Evolutionary conservation across 1,140 invertebrate species (phyloP).

Genomic region (Drosophila melanica): DNA sequence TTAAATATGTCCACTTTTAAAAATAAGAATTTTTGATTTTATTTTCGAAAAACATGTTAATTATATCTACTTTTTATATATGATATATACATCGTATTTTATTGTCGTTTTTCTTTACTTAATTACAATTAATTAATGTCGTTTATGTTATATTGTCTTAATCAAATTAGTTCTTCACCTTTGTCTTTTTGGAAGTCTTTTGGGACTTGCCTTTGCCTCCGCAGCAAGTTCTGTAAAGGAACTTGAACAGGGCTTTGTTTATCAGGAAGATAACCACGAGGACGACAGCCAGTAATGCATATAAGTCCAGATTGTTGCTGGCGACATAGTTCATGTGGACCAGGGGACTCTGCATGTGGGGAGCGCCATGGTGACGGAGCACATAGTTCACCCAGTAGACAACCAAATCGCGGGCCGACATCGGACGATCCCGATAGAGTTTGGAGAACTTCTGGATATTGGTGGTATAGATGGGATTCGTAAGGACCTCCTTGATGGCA

Average conservation of each 20-base stretch:
- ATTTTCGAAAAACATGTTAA: too few species aligned
- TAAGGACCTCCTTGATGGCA: constrained; percentile 60
- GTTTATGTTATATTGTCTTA: constrained; percentile 10
- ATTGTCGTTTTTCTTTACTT: constrained; percentile 1
- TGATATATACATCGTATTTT: constrained; percentile 13
- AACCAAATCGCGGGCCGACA: constrained; percentile 61
- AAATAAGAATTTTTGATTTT: too few species aligned
- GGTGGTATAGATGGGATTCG: constrained; percentile 61
- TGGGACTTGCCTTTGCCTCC: constrained; percentile 39
- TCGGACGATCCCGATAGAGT: constrained; percentile 77
- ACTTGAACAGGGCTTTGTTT: constrained; percentile 54
- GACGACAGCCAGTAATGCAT: constrained; percentile 25
- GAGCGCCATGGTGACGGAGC: constrained; percentile 84
- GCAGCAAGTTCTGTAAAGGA: constrained; percentile 49
- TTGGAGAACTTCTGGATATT: constrained; percentile 67
- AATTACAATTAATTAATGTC: not conserved
- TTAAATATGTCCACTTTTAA: too few species aligned
- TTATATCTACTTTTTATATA: not conserved
- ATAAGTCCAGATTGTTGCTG: constrained; percentile 63
- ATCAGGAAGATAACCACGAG: constrained; percentile 43
- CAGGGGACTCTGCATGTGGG: constrained; percentile 83
- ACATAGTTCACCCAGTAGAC: constrained; percentile 82
- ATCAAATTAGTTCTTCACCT: constrained; percentile 42
- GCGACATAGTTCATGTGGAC: constrained; percentile 67
- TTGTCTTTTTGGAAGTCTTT: constrained; percentile 48